Evolutionary conservation across 2,797 vertebrate genomes (phyloP).

Genomic region (Synaphobranchus kaupii): DNA sequence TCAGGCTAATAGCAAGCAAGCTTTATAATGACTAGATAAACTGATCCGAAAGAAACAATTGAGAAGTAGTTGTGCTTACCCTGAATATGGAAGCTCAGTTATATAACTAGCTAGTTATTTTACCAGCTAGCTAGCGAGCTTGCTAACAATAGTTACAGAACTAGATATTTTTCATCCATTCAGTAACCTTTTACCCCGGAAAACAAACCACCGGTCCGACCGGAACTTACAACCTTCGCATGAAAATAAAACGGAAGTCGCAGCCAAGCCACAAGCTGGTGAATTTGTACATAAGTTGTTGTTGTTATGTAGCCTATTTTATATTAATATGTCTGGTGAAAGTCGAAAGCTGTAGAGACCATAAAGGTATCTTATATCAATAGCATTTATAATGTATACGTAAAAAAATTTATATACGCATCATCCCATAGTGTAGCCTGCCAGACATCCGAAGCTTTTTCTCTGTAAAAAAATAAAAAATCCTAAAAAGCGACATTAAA

Average conservation of each 20-base stretch:
- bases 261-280: not conserved
- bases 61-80: not conserved
- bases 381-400: too few relatives aligned
- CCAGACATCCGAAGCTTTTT: too few relatives aligned
- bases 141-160: not conserved
- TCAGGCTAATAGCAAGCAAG: not conserved
- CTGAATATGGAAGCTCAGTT: not conserved
- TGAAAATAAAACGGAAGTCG: constrained; percentile 15
- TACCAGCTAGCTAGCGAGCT: not conserved
- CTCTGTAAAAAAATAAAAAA: too few relatives aligned
- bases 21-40: not conserved
- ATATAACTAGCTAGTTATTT: not conserved
- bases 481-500: not conserved
- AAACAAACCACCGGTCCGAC: not conserved
- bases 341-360: too few relatives aligned
- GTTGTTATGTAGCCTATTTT: not conserved
- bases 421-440: too few relatives aligned
- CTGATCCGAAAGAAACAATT: not conserved
- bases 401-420: too few relatives aligned
- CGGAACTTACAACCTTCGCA: not conserved
- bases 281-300: too few relatives aligned
- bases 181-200: constrained; percentile 10
- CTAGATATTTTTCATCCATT: not conserved
- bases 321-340: not conserved
- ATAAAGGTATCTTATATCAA: not conserved